Evolutionary conservation across 2,888 invertebrate genomes (phyloP).

Genomic region (Alloscopus bannaensis): DNA sequence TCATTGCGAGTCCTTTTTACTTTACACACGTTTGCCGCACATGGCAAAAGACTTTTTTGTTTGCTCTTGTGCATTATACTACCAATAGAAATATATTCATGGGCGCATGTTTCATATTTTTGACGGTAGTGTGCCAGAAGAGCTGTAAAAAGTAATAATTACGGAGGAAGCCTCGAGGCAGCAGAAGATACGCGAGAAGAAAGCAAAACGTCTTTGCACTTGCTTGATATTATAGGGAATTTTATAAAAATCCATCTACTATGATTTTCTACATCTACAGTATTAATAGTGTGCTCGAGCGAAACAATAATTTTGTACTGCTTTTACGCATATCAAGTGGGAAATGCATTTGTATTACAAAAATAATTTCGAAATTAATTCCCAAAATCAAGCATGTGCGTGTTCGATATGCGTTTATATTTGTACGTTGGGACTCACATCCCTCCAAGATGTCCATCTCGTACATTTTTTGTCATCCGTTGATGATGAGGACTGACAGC

Average conservation of each 20-base stretch:
- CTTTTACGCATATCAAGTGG: background rate
- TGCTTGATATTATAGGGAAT: background rate
- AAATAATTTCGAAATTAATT: too few relatives aligned
- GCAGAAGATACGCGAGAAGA: background rate
- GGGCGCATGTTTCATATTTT: conserved; percentile 8
- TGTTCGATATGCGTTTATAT: too few relatives aligned
- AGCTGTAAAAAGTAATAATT: conserved; percentile 25
- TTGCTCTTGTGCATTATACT: background rate
- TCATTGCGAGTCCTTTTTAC: background rate
- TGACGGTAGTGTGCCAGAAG: conserved; percentile 16
- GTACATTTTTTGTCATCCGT: conserved; percentile 2
- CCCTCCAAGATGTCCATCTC: conserved; percentile 40
- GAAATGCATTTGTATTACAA: too few relatives aligned
- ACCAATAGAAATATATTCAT: background rate
- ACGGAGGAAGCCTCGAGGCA: conserved; percentile 16
- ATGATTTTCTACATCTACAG: too few relatives aligned
- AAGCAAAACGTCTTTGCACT: background rate
- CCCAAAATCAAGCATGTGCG: too few relatives aligned
- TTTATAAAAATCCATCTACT: too few relatives aligned
- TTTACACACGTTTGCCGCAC: conserved; percentile 2
- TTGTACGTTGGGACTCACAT: too few relatives aligned
- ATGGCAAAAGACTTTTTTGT: too few relatives aligned
- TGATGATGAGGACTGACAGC: conserved; percentile 12
- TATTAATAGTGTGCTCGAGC: too few relatives aligned
- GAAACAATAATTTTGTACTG: too few relatives aligned